phyloP scores from a whole-genome alignment of 92 coral and sea anemone genomes.

The Desmophyllum pertusum region DNA sequence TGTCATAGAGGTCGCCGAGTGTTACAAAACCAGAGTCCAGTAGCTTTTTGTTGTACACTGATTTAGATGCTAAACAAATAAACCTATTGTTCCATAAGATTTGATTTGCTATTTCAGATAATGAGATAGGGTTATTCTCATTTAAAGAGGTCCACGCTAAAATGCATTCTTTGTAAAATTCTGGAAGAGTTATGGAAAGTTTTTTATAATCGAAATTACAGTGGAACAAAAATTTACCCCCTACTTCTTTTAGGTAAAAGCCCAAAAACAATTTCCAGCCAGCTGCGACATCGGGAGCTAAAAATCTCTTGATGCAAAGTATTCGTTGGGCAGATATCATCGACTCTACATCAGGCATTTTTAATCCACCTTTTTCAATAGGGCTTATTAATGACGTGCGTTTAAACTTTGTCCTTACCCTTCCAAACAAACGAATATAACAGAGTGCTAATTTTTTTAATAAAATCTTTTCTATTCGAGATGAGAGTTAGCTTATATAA shows the following conservation, averaged over 20 bases:
- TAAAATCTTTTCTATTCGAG: conserved; percentile 7
- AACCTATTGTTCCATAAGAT: conserved; percentile 38
- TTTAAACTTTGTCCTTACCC: conserved; percentile 29
- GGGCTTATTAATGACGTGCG: conserved; percentile 21
- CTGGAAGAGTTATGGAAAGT: conserved; percentile 15
- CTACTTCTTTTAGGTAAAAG: conserved; percentile 6
- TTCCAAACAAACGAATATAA: conserved; percentile 31
- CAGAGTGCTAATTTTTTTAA: conserved; percentile 10
- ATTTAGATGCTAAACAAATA: neutral
- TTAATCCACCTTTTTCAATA: too few relatives aligned
- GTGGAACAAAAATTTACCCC: conserved; percentile 29
- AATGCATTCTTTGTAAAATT: conserved; percentile 23
- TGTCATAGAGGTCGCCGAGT: too few relatives aligned
- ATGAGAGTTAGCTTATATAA: conserved; percentile 13
- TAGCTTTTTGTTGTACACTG: too few relatives aligned
- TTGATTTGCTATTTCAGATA: conserved; percentile 23
- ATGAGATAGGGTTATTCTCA: conserved; percentile 1
- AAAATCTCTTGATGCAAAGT: conserved; percentile 39
- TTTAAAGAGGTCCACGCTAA: conserved; percentile 7
- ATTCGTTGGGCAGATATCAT: conserved; percentile 32
- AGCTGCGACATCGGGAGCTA: neutral
- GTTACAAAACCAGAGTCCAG: too few relatives aligned
- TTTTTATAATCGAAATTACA: conserved; percentile 5
- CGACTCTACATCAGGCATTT: conserved; percentile 47
- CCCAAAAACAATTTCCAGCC: conserved; percentile 15